Base-by-base conservation (phyloP, 2,113 vertebrate species). In the Rhabdomys dilectus region DNA sequence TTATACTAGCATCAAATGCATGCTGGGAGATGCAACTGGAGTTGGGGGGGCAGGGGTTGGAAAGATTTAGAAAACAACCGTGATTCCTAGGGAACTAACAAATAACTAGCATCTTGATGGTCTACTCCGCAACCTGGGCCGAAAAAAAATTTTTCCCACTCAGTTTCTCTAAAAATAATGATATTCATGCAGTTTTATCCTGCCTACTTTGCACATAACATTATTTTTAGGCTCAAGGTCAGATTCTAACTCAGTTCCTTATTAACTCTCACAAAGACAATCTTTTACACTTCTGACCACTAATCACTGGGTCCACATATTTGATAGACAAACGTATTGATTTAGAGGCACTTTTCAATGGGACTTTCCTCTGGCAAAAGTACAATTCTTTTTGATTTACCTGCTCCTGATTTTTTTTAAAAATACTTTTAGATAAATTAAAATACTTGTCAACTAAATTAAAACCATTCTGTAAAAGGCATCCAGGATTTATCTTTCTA, bases 281-380 rank as follows among this genome's bases (percentile, higher is more conserved):
- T 92, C 42, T 82, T 73, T 91, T 51, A 39, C 5, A 85, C 3
- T 70, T 39, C 8, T 84, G 58, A 78, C 26, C 15, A 16, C 36
- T 95, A 75, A 90, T 34, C 66, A 76, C 3, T 93, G 16, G 7
- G 77, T 78, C 45, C 45, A 91, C 29, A 77, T 81, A 88, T 68
- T 88, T 96, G 93, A 77, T 45, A 81, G 70, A 95, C 91, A 96
- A 93, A 88, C 13, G 2, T 58, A 51, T 89, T 96, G 80, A 77
- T 48, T 70, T 89, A 34, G 42, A 90, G 36, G 48, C 73, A 66
- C 17, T 56, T 94, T 96, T 93, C 53, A 73, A 39, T 22, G 10
- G 89, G 76, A 13, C 3, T 81, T 19, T 12, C 29, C 42, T 36
- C 72, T 16, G 76, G 36, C 45, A 85, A 88, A 53, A 88, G 56